Evolutionary conservation across 1,140 invertebrate genomes (phyloP).

Genomic region (Aphaenogaster ashmeadi): DNA sequence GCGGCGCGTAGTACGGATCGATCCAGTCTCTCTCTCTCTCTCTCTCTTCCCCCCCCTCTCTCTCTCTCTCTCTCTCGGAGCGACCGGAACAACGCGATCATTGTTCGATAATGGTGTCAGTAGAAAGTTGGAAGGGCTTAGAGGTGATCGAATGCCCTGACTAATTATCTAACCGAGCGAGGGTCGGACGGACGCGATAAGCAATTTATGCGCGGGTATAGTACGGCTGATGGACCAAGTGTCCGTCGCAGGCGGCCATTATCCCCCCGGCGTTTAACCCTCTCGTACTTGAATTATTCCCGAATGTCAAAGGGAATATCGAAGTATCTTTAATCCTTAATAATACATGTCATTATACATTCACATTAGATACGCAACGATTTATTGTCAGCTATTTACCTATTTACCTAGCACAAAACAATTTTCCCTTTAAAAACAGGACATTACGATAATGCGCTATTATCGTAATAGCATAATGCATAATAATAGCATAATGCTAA

Average conservation of each 20-base stretch:
- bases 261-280: slow-evolving; percentile 33
- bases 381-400: not conserved
- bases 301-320: slow-evolving; percentile 41
- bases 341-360: not conserved
- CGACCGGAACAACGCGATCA: slow-evolving; percentile 33
- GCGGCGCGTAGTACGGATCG: slow-evolving; percentile 32
- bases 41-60: not conserved
- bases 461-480: not conserved
- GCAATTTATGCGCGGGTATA: slow-evolving; percentile 51
- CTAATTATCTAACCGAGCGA: slow-evolving; percentile 53
- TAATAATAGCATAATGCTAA: no score
- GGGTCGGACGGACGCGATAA: slow-evolving; percentile 51
- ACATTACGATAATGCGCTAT: not conserved
- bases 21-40: not conserved
- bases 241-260: slow-evolving; percentile 50
- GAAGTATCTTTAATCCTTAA: not conserved
- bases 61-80: slow-evolving; percentile 5
- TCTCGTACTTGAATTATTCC: slow-evolving; percentile 40
- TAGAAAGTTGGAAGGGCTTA: slow-evolving; percentile 55
- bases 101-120: slow-evolving; percentile 57
- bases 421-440: not conserved
- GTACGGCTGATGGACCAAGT: slow-evolving; percentile 54
- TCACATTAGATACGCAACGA: not conserved
- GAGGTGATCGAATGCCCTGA: slow-evolving; percentile 40
- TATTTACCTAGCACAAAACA: not conserved